Base-by-base conservation (phyloP, 2,888 invertebrate genomes). In the Limnephilus marmoratus region DNA sequence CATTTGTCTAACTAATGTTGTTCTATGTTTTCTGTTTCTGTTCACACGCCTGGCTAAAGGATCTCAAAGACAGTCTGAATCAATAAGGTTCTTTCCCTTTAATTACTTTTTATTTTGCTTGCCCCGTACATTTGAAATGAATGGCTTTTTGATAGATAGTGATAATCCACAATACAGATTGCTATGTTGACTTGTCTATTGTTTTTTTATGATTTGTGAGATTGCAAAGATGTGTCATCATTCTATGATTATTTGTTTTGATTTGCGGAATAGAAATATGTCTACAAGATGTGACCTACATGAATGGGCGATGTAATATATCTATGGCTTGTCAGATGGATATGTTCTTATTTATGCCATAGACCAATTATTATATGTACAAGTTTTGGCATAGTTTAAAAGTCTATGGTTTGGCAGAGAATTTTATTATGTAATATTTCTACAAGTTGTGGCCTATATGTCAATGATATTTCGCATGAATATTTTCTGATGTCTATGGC, bases 41-140 rank as follows among this genome's bases (percentile, higher is more conserved):
- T 90, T 85, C 90, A 91, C 91, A 92, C 87, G 92, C 88, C 91
- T 91, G 83, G 89, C 92, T 91, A 93, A 93, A 93, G 93, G 93
- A 93, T 91, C 91, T 93, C 92, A 93, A 93, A 93, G 93, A 93
- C 85, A 93, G 93, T 93, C 91, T 93, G 49, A 92, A 93, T 89
- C 93, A 92, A 93, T 93, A 93, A 93, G 92, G 92, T 92, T 92
- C 91, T 92, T 90, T 90, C 80, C 89, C 68, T 88, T 41, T 68
- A 83, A 29, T 91, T 90, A 81, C 53, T 68, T 88, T 87, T 80
- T 89, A 68, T 41, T 89, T 89, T 45, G 86, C 86, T 83, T 83
- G 37, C 86, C 49, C 68, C 24, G 24, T 37, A 83, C 37, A 3
- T 83, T 83, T 83, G 37, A 83, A 83, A 24, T 83, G 24, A 68